Percentiles rank a stretch among this genome's conserved stretches.
phyloP scores from a whole-genome alignment of 1,140 invertebrate genomes.

The Drosophila pseudoananassae region DNA sequence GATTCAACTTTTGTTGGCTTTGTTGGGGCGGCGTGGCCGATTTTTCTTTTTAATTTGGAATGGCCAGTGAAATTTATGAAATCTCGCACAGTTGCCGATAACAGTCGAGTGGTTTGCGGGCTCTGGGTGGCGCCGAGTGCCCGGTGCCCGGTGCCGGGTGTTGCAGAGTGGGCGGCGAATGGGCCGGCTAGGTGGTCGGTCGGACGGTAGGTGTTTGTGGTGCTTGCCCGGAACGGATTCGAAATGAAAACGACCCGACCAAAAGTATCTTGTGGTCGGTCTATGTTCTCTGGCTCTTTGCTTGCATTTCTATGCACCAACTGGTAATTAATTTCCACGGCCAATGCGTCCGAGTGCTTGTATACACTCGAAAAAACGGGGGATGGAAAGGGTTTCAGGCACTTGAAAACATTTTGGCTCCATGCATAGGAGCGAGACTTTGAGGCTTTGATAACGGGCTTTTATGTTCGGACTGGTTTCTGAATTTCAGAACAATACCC shows the following conservation, averaged over 20 bases:
- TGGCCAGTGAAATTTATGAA: slow-evolving; percentile 64
- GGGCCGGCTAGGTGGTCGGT: neutral
- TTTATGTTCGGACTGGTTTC: no score
- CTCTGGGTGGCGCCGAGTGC: neutral
- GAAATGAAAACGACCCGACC: slow-evolving; percentile 17
- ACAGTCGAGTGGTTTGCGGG: slow-evolving; percentile 23
- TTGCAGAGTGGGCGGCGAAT: no score
- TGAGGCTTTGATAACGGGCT: no score
- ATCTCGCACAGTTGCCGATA: slow-evolving; percentile 57
- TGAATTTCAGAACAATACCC: no score
- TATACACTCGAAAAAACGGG: slow-evolving; percentile 3
- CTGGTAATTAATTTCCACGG: slow-evolving; percentile 54
- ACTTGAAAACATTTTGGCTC: no score
- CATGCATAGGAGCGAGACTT: no score
- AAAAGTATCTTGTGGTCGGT: slow-evolving; percentile 45
- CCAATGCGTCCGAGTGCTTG: slow-evolving; percentile 13
- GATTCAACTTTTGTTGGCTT: slow-evolving; percentile 68
- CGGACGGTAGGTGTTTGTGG: neutral
- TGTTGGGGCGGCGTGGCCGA: slow-evolving; percentile 31
- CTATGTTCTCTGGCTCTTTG: slow-evolving; percentile 10
- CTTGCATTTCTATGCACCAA: slow-evolving; percentile 49
- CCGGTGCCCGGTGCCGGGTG: no score
- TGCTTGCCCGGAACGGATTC: neutral
- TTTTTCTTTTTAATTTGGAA: slow-evolving; percentile 57
- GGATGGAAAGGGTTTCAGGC: no score